A percentile compares a stretch with the other conserved stretches of the same genome.
Evolutionary conservation across 1,140 invertebrate genomes (phyloP).

Genomic region (Meloidogyne exigua): DNA sequence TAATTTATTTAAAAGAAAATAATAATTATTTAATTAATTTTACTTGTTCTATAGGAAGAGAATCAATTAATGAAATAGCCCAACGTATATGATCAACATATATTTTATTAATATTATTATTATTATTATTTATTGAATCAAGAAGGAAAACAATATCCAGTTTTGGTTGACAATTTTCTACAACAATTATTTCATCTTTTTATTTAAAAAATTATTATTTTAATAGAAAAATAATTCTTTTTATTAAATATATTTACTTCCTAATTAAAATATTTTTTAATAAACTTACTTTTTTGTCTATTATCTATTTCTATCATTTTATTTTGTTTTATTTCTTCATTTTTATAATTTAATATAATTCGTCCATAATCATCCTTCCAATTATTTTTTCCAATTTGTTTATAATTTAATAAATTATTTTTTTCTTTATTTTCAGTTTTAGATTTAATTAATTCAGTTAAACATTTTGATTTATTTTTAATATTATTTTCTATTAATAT

Average conservation of each 20-base stretch:
- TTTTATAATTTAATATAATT: slow-evolving; percentile 8
- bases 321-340: not conserved
- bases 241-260: too few species aligned
- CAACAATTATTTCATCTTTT: slow-evolving; percentile 5
- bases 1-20: not conserved
- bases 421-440: not conserved
- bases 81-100: slow-evolving; percentile 56
- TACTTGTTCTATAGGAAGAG: slow-evolving; percentile 49
- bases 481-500: not conserved
- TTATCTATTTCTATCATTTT: slow-evolving; percentile 4
- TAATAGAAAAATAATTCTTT: too few species aligned
- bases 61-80: slow-evolving; percentile 55
- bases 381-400: not conserved
- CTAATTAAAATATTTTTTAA: too few species aligned
- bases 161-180: slow-evolving; percentile 48
- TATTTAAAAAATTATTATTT: not conserved
- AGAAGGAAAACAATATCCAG: slow-evolving; percentile 55
- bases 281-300: slow-evolving; percentile 2
- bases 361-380: not conserved
- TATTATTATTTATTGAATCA: slow-evolving; percentile 57
- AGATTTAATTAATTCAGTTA: not conserved
- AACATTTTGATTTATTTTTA: not conserved
- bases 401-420: not conserved
- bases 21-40: not conserved
- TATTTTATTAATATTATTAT: slow-evolving; percentile 51